Evolutionary conservation across 1,140 invertebrate genomes (phyloP).

Genomic region (Macrobrachium rosenbergii): DNA sequence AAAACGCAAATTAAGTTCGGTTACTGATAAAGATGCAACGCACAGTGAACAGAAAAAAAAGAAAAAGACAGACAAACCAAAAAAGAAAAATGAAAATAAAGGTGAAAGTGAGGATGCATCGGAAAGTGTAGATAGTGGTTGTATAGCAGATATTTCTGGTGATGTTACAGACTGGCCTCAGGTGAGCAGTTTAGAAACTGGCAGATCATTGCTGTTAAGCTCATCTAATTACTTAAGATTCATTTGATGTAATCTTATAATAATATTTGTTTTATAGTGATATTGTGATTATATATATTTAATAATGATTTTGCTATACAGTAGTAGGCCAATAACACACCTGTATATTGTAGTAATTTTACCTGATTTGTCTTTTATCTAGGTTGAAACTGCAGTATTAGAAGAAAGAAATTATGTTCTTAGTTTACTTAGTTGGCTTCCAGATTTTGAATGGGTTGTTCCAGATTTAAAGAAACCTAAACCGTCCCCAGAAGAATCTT

Average conservation of each 20-base stretch:
- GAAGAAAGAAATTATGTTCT: conserved; percentile 42
- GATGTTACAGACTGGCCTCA: conserved; percentile 33
- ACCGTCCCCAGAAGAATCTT: neutral
- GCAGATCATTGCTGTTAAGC: no score
- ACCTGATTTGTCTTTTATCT: neutral
- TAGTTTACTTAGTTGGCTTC: conserved; percentile 37
- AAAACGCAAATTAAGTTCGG: no score
- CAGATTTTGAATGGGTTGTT: neutral
- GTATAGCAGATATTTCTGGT: conserved; percentile 28
- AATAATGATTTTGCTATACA: no score
- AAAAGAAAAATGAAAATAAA: neutral
- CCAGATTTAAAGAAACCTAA: neutral
- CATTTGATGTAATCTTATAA: neutral
- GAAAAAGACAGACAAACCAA: neutral
- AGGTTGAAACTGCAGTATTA: conserved; percentile 34
- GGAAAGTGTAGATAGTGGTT: conserved; percentile 46
- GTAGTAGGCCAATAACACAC: no score
- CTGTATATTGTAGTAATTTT: no score
- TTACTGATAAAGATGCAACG: neutral
- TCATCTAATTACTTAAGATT: neutral
- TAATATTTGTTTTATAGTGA: neutral
- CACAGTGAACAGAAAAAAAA: neutral
- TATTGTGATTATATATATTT: no score
- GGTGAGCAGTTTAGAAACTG: neutral
- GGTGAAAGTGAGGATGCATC: conserved; percentile 32